Base-by-base conservation (phyloP, 2,888 invertebrate species). In the Ophraella communa region DNA sequence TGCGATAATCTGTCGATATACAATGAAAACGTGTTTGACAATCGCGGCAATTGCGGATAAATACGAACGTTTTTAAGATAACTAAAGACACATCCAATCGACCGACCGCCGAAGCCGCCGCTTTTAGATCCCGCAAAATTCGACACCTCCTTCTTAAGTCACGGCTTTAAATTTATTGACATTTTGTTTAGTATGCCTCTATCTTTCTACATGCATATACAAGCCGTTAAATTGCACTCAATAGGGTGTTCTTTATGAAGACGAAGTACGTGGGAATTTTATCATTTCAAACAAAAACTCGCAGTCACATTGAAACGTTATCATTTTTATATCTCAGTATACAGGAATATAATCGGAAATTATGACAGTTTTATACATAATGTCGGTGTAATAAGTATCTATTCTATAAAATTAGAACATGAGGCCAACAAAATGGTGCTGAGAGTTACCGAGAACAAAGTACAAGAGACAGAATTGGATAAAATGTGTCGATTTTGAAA, bases 21-120 rank as follows among this genome's bases (percentile, higher is more conserved):
- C 68, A 68, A 68, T 66, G 67, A 62, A 57, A 67, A 67, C 65
- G 67, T 61, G 67, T 65, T 63, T 65, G 68, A 64, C 68, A 66
- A 66, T 66, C 55, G 61, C 65, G 51, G 57, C 61, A 30, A 47
- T 33, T 55, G 49, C 24, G 56, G 62, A 62, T 66, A 61, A 58
- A 58, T 49, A 49, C 57, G 49, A 39, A 51, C 51, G 21, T 49
- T 49, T 58, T 51, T 17, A 24, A 33, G 49, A 59, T 59, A 59
- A 59, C 51, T 51, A 52, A 59, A 59, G 18, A 56, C 23, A 42
- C 30, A 14, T 23, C 47, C 11, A 62, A 45, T 17, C 53, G 56
- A 52, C 42, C 51, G 45, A 33, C 57, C 53, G 53, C 42, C 51
- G 45, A 33, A 53, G 57, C 42, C 51, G 45, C 51, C 57, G 60